A percentile compares a stretch with the other conserved stretches of the same genome.
Conservation (phyloP, 2,113 vertebrate genomes). For the Alexandromys fortis region DNA sequence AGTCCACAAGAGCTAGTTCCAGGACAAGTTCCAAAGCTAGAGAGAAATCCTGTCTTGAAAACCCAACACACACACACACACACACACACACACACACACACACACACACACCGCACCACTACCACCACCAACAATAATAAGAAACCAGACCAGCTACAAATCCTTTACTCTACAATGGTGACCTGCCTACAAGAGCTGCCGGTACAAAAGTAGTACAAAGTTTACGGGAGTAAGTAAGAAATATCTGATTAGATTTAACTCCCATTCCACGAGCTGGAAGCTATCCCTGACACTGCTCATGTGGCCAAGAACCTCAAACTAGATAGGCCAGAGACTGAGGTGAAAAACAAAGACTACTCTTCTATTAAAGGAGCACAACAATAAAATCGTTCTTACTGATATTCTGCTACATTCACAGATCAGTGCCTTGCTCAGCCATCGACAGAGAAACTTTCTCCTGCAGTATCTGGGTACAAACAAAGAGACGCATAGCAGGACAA, state of each 20-base stretch:
- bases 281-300: neutral
- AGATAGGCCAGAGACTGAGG: neutral
- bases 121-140: too few relatives aligned
- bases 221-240: neutral
- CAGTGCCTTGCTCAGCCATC: neutral
- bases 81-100: too few relatives aligned
- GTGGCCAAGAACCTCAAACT: neutral
- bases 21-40: too few relatives aligned
- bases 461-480: neutral
- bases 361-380: neutral
- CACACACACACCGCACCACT: too few relatives aligned
- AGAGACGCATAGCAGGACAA: neutral
- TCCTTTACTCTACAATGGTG: neutral
- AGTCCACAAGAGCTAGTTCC: too few relatives aligned
- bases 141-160: neutral
- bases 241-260: neutral
- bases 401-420: neutral
- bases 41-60: too few relatives aligned
- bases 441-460: neutral
- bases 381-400: neutral
- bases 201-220: neutral
- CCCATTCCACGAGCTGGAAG: neutral
- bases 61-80: too few relatives aligned
- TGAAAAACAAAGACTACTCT: neutral
- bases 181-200: neutral